Evolutionary conservation across 37 sponge, comb jelly and placozoan species (phyloP).

Genomic region (Cliona cf. orientalis): DNA sequence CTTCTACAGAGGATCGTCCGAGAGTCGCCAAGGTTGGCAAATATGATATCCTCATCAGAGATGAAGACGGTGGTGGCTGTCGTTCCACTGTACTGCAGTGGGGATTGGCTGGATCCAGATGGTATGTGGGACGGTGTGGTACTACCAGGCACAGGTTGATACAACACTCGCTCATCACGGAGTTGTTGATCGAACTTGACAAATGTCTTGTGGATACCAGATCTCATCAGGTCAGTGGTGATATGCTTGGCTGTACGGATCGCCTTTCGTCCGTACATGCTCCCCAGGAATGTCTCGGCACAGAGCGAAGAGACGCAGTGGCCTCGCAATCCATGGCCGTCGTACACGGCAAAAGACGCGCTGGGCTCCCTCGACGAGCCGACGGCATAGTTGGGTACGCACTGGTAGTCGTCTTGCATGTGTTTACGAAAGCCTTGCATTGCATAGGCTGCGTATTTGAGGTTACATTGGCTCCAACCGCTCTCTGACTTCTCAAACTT

Average conservation of each 20-base stretch:
- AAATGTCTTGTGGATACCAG: slow-evolving; percentile 9
- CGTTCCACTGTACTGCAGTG: slow-evolving; percentile 1
- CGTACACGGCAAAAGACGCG: slow-evolving; percentile 14
- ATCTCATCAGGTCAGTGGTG: not conserved
- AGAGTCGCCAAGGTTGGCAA: slow-evolving; percentile 25
- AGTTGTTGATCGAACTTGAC: slow-evolving; percentile 13
- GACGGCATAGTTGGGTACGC: slow-evolving; percentile 3
- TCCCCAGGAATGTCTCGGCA: not conserved
- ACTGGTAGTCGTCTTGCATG: slow-evolving; percentile 32
- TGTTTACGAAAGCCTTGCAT: slow-evolving; percentile 20
- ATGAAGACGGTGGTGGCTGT: slow-evolving; percentile 10
- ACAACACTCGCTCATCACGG: not conserved
- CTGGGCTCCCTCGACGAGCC: not conserved
- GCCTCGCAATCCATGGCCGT: slow-evolving; percentile 22
- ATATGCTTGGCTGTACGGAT: not conserved
- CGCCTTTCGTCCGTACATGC: not conserved
- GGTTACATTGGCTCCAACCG: too few species aligned
- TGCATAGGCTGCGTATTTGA: slow-evolving; percentile 24
- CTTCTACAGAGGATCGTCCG: slow-evolving; percentile 11
- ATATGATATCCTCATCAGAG: not conserved
- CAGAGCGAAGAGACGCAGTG: slow-evolving; percentile 14
- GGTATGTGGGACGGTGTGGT: not conserved
- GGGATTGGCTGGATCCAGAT: not conserved
- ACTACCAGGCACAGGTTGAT: not conserved
- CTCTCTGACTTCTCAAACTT: slow-evolving; percentile 28